These are phyloP conservation scores for Ecdyonurus torrentis DNA, from an alignment of 2,888 invertebrate genomes.

Conservation along the genomic window DNA sequence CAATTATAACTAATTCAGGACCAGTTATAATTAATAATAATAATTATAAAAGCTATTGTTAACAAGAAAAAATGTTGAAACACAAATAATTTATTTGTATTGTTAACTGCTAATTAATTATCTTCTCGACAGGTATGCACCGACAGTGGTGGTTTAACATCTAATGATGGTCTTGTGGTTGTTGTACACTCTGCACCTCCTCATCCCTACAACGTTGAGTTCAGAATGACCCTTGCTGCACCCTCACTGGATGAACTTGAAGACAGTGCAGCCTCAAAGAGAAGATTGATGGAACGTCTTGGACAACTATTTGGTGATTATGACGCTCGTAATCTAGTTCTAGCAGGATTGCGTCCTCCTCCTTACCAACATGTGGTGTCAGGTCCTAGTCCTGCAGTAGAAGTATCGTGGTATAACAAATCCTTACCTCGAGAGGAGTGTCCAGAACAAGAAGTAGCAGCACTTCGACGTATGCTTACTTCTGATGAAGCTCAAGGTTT, in stretches of 20 bases:
- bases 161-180: slow-evolving; percentile 62
- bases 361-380: neutral
- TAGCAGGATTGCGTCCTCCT: slow-evolving; percentile 40
- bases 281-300: slow-evolving; percentile 66
- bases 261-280: slow-evolving; percentile 52
- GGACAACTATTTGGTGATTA: slow-evolving; percentile 59
- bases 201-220: slow-evolving; percentile 48
- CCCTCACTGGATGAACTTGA: slow-evolving; percentile 45
- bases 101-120: too few species aligned
- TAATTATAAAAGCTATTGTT: too few species aligned
- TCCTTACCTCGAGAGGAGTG: slow-evolving; percentile 56
- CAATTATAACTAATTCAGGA: too few species aligned
- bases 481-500: neutral
- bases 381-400: slow-evolving; percentile 10
- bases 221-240: slow-evolving; percentile 60
- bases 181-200: slow-evolving; percentile 34
- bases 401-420: slow-evolving; percentile 40
- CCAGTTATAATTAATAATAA: too few species aligned
- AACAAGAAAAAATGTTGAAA: too few species aligned
- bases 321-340: slow-evolving; percentile 51
- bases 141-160: slow-evolving; percentile 54
- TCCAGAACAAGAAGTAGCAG: slow-evolving; percentile 57
- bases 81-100: too few species aligned
- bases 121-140: slow-evolving; percentile 55
- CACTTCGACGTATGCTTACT: slow-evolving; percentile 25